Percentiles rank a stretch among this genome's conserved stretches.
Conservation (phyloP, 2,113 vertebrate genomes). For the Hydrochoerus hydrochaeris region DNA sequence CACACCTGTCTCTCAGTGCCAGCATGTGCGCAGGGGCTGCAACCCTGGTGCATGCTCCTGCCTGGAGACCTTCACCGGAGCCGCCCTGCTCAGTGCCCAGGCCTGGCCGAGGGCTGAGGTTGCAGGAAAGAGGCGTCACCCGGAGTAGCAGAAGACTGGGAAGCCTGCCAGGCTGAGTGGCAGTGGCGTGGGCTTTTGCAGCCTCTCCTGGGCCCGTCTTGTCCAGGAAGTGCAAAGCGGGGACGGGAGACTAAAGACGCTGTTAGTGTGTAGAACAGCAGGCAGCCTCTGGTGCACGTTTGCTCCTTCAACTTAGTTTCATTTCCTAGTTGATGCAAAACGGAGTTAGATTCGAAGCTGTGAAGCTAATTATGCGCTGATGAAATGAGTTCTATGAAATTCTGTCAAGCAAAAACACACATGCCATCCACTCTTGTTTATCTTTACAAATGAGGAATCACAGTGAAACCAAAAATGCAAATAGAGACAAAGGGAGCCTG, state of each 20-base stretch:
- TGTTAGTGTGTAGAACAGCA: slow-evolving; percentile 82
- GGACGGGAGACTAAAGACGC: slow-evolving; percentile 86
- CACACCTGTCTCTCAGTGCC: slow-evolving; percentile 65
- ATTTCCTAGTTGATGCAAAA: slow-evolving; percentile 74
- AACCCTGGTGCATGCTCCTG: slow-evolving; percentile 60
- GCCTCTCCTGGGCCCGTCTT: slow-evolving; percentile 76
- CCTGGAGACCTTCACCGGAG: slow-evolving; percentile 46
- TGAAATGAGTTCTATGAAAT: slow-evolving; percentile 71
- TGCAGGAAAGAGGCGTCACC: slow-evolving; percentile 86
- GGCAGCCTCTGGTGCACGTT: slow-evolving; percentile 48
- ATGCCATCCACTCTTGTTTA: slow-evolving; percentile 38
- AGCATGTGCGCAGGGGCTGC: neutral
- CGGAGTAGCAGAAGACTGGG: slow-evolving; percentile 56
- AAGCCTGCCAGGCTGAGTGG: no score
- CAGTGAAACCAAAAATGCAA: slow-evolving; percentile 33
- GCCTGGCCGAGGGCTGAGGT: slow-evolving; percentile 76
- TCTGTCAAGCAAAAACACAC: slow-evolving; percentile 66
- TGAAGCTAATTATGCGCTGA: slow-evolving; percentile 71
- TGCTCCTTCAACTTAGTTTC: slow-evolving; percentile 78
- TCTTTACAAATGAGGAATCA: slow-evolving; percentile 34
- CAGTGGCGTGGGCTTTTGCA: slow-evolving; percentile 61
- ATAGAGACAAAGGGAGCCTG: slow-evolving; percentile 21
- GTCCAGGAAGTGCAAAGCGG: neutral
- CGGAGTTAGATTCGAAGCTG: slow-evolving; percentile 70
- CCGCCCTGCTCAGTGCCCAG: no score